Percentiles rank a stretch among this genome's conserved stretches.
Evolutionary conservation across 1,140 invertebrate genomes (phyloP).

Genomic region (Philotrypesis tridentata): DNA sequence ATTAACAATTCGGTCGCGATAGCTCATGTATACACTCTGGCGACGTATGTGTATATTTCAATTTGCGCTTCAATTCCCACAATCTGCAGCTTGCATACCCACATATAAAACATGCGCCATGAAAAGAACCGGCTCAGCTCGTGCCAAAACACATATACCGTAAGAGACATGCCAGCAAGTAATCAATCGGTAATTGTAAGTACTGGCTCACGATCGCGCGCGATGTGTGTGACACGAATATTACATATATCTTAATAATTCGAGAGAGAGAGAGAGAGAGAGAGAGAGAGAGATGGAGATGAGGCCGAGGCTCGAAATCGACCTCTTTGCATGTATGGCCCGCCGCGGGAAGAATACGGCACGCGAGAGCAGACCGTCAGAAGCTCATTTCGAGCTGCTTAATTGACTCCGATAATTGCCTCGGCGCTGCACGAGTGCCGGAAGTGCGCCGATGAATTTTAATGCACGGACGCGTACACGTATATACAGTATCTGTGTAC

Average conservation of each 20-base stretch:
- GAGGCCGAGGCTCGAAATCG: slow-evolving; percentile 8
- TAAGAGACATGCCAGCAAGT: background rate
- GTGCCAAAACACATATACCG: background rate
- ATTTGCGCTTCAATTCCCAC: too few species aligned
- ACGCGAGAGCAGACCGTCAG: background rate
- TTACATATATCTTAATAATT: slow-evolving; percentile 38
- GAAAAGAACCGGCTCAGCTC: background rate
- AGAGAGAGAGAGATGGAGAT: too few species aligned
- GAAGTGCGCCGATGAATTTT: slow-evolving; percentile 11
- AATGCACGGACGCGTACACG: background rate
- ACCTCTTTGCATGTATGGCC: slow-evolving; percentile 16
- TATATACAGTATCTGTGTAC: too few species aligned
- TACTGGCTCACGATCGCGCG: background rate
- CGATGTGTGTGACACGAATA: background rate
- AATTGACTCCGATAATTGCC: slow-evolving; percentile 25
- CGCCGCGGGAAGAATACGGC: too few species aligned
- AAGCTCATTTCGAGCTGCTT: background rate
- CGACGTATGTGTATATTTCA: too few species aligned
- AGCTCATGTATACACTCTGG: too few species aligned
- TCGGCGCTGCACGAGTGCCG: background rate
- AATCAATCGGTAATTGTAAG: slow-evolving; percentile 29
- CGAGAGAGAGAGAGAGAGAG: too few species aligned
- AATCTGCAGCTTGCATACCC: too few species aligned
- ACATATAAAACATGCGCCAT: background rate
- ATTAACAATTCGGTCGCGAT: too few species aligned